Percentiles rank a stretch among this genome's conserved stretches.
Conservation (phyloP, 2,888 invertebrate species). For the Sipha maydis region DNA sequence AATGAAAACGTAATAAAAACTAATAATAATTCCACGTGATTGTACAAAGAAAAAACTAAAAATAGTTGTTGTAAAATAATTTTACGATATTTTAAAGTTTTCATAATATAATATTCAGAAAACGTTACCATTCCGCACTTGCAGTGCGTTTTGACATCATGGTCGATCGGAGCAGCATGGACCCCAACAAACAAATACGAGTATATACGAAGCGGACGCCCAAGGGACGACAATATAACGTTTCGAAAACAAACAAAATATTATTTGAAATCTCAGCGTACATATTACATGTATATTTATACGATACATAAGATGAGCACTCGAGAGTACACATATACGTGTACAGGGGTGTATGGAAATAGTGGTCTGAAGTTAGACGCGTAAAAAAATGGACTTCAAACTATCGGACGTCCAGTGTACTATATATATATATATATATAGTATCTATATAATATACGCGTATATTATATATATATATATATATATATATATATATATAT, state of each 20-base stretch:
- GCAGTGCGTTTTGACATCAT: not conserved
- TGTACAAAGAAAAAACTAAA: not conserved
- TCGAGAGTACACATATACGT: not conserved
- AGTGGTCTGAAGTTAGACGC: not conserved
- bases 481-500: constrained; percentile 1
- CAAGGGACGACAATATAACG: constrained; percentile 10
- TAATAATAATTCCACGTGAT: not conserved
- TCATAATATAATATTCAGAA: not conserved
- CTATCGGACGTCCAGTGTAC: too few species aligned
- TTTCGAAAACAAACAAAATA: constrained; percentile 25
- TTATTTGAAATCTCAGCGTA: constrained; percentile 26
- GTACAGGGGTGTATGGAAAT: not conserved
- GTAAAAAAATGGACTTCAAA: not conserved
- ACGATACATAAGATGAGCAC: too few species aligned
- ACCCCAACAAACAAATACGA: not conserved
- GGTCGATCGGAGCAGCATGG: not conserved
- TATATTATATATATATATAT: not conserved
- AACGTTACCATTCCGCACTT: not conserved
- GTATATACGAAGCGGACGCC: not conserved
- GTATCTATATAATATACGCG: not conserved
- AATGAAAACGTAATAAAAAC: not conserved
- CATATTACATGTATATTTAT: not conserved
- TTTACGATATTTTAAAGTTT: not conserved
- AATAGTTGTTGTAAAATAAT: not conserved
- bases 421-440: too few species aligned